These are phyloP conservation scores for Gnatocerus cornutus DNA, from an alignment of 2,888 invertebrate species.

Conservation along the genomic window DNA sequence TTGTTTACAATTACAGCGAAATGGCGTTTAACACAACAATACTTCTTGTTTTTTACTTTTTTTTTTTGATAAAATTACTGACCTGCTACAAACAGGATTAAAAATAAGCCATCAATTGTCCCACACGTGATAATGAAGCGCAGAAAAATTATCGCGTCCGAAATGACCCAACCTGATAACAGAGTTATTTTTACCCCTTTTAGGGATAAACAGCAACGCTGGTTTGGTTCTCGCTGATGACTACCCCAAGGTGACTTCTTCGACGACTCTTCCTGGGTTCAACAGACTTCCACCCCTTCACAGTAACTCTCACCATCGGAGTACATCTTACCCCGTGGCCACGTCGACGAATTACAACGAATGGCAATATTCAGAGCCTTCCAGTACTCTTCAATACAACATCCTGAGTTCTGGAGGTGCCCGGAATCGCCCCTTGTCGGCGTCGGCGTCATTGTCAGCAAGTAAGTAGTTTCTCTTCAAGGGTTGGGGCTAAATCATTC, in stretches of 20 bases:
- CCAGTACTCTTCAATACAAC: conserved; percentile 50
- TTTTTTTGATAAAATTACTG: conserved; percentile 46
- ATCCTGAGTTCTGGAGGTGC: conserved; percentile 52
- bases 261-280: conserved; percentile 65
- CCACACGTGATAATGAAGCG: conserved; percentile 44
- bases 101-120: conserved; percentile 48
- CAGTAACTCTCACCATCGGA: conserved; percentile 56
- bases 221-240: conserved; percentile 59
- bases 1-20: conserved; percentile 30
- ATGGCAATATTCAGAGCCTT: conserved; percentile 56
- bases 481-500: conserved; percentile 21
- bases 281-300: conserved; percentile 63
- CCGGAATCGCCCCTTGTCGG: conserved; percentile 74
- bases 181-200: conserved; percentile 22
- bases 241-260: conserved; percentile 62
- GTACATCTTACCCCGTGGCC: conserved; percentile 57
- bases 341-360: conserved; percentile 59
- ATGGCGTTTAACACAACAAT: conserved; percentile 7
- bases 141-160: conserved; percentile 52
- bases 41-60: conserved; percentile 43
- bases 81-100: conserved; percentile 53
- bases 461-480: conserved; percentile 74
- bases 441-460: conserved; percentile 81
- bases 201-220: conserved; percentile 41
- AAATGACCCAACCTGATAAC: conserved; percentile 52